These are phyloP conservation scores for Planiliza haematocheilus DNA, from an alignment of 2,113 vertebrate genomes.

Conservation along the genomic window DNA sequence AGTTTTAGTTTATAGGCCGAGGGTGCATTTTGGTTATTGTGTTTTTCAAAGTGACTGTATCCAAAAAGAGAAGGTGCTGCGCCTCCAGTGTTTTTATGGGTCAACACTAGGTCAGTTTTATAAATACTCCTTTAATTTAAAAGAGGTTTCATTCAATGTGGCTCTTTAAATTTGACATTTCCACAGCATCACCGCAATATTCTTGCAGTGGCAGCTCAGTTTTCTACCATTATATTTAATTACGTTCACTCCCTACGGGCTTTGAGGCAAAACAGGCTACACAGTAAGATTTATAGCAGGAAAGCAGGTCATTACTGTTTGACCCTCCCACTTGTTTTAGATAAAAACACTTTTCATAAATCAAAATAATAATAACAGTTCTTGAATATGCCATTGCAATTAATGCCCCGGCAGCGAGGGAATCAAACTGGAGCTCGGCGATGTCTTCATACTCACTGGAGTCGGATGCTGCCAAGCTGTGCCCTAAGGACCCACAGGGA, in stretches of 20 bases:
- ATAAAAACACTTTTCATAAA: constrained; percentile 20
- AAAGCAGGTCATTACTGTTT: constrained; percentile 21
- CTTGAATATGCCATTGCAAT: constrained; percentile 1
- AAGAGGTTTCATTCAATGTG: constrained; percentile 15
- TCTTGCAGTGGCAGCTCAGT: not conserved
- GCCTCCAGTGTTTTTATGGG: constrained; percentile 13
- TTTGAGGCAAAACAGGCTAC: constrained; percentile 22
- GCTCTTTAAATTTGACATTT: constrained; percentile 18
- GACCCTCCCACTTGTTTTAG: constrained; percentile 12
- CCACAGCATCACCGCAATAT: constrained; percentile 9
- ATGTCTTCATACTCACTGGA: not conserved
- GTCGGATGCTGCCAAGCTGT: not conserved
- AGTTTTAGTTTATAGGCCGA: constrained; percentile 30
- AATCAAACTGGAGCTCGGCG: not conserved
- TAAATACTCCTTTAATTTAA: constrained; percentile 19
- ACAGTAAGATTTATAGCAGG: constrained; percentile 29
- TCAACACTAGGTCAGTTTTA: constrained; percentile 32
- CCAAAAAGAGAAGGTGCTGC: constrained; percentile 24
- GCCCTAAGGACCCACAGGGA: constrained; percentile 35
- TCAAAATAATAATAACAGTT: not conserved
- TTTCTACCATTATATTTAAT: constrained; percentile 30
- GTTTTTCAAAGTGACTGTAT: constrained; percentile 5
- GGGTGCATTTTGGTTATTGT: constrained; percentile 25
- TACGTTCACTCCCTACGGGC: not conserved
- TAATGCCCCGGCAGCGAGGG: not conserved